phyloP scores from a whole-genome alignment of 2,888 invertebrate genomes.

The Phytoseiulus persimilis region DNA sequence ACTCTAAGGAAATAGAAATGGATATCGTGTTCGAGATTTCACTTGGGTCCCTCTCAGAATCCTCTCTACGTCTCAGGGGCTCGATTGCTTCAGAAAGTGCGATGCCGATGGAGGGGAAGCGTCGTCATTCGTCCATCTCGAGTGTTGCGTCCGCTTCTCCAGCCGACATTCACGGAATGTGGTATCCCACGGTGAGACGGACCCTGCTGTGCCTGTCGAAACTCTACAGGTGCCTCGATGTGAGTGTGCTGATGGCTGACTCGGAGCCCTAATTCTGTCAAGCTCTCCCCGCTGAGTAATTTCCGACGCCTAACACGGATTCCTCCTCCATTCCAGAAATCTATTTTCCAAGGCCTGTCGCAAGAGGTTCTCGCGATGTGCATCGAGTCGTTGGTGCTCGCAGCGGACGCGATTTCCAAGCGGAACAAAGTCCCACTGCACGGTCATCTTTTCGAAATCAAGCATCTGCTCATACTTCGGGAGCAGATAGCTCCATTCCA shows the following conservation, averaged over 20 bases:
- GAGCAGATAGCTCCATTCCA: constrained; percentile 98
- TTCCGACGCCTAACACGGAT: background rate
- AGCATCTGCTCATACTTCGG: constrained; percentile 86
- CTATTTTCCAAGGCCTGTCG: constrained; percentile 91
- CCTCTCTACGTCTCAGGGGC: too few species aligned
- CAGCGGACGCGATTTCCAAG: constrained; percentile 67
- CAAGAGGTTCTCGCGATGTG: constrained; percentile 90
- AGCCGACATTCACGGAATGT: constrained; percentile 96
- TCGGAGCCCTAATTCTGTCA: background rate
- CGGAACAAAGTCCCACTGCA: constrained; percentile 65
- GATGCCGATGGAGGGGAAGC: background rate
- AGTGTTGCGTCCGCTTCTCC: constrained; percentile 60
- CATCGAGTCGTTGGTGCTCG: constrained; percentile 75
- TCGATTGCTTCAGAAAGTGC: constrained; percentile 14
- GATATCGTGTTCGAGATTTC: too few species aligned
- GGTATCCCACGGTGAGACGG: constrained; percentile 95
- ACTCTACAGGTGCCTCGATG: constrained; percentile 76
- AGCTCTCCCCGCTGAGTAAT: too few species aligned
- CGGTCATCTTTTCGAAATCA: constrained; percentile 91
- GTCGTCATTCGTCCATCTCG: constrained; percentile 17
- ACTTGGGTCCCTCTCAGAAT: too few species aligned
- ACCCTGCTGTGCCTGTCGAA: constrained; percentile 89
- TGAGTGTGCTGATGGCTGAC: constrained; percentile 46
- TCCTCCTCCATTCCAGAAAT: constrained; percentile 56
- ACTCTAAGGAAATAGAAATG: too few species aligned